phyloP scores from a whole-genome alignment of 2,888 invertebrate genomes.

The Caradrina clavipalpis region DNA sequence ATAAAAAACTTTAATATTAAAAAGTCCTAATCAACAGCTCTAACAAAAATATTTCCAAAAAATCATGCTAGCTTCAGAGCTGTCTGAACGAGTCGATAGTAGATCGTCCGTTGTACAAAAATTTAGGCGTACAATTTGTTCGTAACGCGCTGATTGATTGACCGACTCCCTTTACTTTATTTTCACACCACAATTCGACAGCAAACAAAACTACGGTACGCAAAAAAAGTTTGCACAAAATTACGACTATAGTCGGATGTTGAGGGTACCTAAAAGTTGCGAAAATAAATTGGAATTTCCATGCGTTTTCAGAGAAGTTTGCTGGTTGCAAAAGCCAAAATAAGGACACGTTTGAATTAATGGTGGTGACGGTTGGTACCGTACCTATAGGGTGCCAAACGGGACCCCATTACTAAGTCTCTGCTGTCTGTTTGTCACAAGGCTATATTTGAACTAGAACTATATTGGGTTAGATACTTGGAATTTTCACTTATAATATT shows the following conservation, averaged over 20 bases:
- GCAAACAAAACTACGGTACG: conserved; percentile 41
- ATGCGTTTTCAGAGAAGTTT: conserved; percentile 34
- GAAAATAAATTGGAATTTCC: conserved; percentile 40
- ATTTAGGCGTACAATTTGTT: conserved; percentile 48
- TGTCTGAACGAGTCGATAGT: conserved; percentile 24
- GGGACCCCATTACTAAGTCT: too few species aligned
- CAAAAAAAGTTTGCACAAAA: conserved; percentile 49
- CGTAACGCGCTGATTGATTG: conserved; percentile 56
- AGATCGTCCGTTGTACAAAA: conserved; percentile 34
- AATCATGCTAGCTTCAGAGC: background rate
- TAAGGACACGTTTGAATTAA: background rate
- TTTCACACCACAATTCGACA: conserved; percentile 40
- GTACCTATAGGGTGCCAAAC: too few species aligned
- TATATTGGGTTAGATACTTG: too few species aligned
- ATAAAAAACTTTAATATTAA: background rate
- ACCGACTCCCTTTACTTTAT: conserved; percentile 52
- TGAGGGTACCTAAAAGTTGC: conserved; percentile 35
- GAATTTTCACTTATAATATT: too few species aligned
- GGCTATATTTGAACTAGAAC: too few species aligned
- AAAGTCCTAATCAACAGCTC: background rate
- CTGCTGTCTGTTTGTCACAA: too few species aligned
- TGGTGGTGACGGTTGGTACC: background rate
- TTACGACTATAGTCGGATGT: conserved; percentile 36
- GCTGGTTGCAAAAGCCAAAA: conserved; percentile 9
- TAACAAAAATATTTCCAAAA: conserved; percentile 5